Evolutionary conservation across 2,113 vertebrate species (phyloP).

Genomic region (Sakesphorus luctuosus): DNA sequence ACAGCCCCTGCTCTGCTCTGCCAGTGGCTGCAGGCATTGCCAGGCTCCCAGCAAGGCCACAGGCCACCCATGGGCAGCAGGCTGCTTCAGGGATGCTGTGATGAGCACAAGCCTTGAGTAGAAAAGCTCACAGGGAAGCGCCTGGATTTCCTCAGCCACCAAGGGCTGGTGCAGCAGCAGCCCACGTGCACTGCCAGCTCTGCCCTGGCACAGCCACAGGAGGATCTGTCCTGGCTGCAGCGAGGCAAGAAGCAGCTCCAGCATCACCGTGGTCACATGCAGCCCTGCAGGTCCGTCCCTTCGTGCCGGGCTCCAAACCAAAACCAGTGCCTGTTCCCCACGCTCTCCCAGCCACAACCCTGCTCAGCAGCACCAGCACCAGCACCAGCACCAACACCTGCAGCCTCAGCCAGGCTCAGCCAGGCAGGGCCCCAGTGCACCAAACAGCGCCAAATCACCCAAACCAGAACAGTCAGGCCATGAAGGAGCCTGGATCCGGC

Average conservation of each 20-base stretch:
- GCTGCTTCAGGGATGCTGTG: neutral
- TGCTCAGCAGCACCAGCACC: neutral
- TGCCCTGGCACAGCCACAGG: rapidly evolving
- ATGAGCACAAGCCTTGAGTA: neutral
- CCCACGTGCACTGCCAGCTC: rapidly evolving
- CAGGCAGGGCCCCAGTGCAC: neutral
- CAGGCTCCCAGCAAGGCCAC: rapidly evolving
- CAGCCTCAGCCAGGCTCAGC: rapidly evolving
- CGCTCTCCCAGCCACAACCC: neutral
- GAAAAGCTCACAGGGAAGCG: neutral
- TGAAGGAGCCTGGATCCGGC: neutral
- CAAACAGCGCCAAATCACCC: rapidly evolving
- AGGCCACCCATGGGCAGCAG: rapidly evolving
- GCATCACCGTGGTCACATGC: neutral
- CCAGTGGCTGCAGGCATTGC: rapidly evolving
- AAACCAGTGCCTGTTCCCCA: rapidly evolving
- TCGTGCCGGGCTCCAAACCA: neutral
- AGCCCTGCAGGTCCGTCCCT: neutral
- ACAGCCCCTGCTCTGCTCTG: neutral
- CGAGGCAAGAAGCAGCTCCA: neutral
- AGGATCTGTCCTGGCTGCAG: neutral
- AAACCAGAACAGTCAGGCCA: rapidly evolving
- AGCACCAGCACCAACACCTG: neutral
- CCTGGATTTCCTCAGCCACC: rapidly evolving
- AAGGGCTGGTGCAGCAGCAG: rapidly evolving